phyloP scores from a whole-genome alignment of 2,113 vertebrate species.

The Cynocephalus volans region DNA sequence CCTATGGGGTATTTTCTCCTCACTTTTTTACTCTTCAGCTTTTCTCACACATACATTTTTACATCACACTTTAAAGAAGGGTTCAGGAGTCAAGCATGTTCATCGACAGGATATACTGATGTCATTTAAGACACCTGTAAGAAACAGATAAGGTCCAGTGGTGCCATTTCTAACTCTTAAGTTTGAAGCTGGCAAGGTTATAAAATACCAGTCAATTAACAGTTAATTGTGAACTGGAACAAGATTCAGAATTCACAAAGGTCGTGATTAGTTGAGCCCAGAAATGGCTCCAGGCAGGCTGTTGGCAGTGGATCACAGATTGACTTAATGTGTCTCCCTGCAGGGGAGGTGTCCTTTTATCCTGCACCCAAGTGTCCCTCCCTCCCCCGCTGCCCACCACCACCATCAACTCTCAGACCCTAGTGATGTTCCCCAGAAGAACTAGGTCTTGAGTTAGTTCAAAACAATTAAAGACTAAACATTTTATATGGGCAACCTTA shows the following conservation, averaged over 20 bases:
- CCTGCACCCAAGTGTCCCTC: background rate
- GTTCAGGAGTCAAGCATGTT: background rate
- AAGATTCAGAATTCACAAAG: conserved; percentile 41
- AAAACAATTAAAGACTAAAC: conserved; percentile 19
- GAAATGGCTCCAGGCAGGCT: conserved; percentile 42
- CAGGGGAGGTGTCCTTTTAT: conserved; percentile 33
- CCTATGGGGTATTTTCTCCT: background rate
- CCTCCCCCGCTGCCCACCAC: background rate
- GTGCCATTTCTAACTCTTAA: background rate
- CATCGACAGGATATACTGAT: too few relatives aligned
- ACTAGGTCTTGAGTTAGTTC: background rate
- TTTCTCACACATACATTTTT: background rate
- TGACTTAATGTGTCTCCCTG: conserved; percentile 57
- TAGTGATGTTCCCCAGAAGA: background rate
- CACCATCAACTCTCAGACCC: background rate
- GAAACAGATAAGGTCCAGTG: background rate
- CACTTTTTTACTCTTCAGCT: too few relatives aligned
- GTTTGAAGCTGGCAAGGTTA: background rate
- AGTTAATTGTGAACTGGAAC: conserved; percentile 63
- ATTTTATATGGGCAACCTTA: background rate
- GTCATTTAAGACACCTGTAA: background rate
- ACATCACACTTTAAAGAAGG: background rate
- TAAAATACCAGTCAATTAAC: conserved; percentile 50
- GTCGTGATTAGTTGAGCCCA: conserved; percentile 42
- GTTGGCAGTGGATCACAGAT: conserved; percentile 76